Conservation (phyloP, 2,113 vertebrate genomes). For the Thunnus thynnus region DNA sequence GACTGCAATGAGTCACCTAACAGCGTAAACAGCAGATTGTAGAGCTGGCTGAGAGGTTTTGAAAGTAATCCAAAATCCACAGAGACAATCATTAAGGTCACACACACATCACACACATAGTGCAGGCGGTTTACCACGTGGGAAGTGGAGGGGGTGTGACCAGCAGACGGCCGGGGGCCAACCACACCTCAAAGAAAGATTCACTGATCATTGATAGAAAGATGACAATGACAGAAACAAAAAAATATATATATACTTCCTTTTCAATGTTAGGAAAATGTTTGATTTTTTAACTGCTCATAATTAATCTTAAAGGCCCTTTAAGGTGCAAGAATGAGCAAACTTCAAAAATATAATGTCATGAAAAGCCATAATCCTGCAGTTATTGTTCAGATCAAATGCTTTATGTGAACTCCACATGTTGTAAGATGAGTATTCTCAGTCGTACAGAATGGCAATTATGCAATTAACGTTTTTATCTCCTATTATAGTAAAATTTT, state of each 20-base stretch:
- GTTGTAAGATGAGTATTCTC: neutral
- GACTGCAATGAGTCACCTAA: constrained; percentile 77
- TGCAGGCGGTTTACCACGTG: constrained; percentile 44
- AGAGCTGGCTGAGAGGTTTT: constrained; percentile 53
- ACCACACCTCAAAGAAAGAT: constrained; percentile 30
- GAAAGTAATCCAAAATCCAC: constrained; percentile 67
- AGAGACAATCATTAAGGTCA: constrained; percentile 64
- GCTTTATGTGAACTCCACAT: neutral
- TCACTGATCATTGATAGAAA: constrained; percentile 30
- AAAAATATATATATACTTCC: neutral
- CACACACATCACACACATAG: constrained; percentile 36
- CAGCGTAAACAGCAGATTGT: constrained; percentile 70
- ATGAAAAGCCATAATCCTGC: neutral
- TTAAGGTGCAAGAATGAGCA: neutral
- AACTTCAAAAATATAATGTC: neutral
- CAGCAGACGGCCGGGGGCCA: constrained; percentile 14
- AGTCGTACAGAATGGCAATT: neutral
- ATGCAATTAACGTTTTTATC: neutral
- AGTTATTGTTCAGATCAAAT: neutral
- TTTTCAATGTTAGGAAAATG: neutral
- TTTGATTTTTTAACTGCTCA: neutral
- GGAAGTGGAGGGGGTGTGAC: constrained; percentile 44
- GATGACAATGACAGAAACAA: constrained; percentile 9
- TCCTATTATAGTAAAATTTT: neutral
- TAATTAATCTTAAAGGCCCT: neutral